Evolutionary conservation across 2,888 invertebrate species (phyloP).

Genomic region (Ceriagrion tenellum): DNA sequence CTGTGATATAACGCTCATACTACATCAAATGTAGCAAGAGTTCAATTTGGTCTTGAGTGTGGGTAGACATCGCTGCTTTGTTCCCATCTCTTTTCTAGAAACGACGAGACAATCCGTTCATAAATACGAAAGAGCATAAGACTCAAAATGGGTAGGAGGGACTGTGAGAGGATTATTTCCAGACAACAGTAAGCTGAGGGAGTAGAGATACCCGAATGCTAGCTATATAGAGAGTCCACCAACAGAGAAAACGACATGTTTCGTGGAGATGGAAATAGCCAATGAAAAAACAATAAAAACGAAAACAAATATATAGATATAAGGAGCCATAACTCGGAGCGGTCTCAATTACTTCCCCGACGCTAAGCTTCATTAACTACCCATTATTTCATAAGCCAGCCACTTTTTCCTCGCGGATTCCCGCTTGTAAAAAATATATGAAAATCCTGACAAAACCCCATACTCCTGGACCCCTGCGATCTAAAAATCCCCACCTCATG

Average conservation of each 20-base stretch:
- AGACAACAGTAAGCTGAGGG: not conserved
- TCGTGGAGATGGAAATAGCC: not conserved
- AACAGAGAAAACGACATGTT: not conserved
- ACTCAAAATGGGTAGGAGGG: not conserved
- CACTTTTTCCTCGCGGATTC: not conserved
- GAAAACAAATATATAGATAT: not conserved
- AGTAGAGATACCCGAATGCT: not conserved
- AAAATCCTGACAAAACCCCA: not conserved
- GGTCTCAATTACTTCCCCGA: slow-evolving; percentile 39
- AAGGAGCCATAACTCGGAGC: slow-evolving; percentile 24
- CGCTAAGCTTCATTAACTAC: slow-evolving; percentile 63
- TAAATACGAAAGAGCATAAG: not conserved
- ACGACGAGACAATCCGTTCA: not conserved
- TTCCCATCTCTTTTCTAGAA: not conserved
- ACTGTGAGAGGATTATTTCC: not conserved
- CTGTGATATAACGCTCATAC: too few relatives aligned
- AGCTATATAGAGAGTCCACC: not conserved
- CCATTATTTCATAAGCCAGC: slow-evolving; percentile 50
- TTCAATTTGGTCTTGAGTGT: not conserved
- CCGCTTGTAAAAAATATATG: too few relatives aligned
- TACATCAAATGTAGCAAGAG: too few relatives aligned
- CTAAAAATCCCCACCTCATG: too few relatives aligned
- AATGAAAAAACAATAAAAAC: not conserved
- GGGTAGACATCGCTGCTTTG: not conserved
- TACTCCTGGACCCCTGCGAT: not conserved